Conservation (phyloP, 2,113 vertebrate species). For the Edolisoma coerulescens region DNA sequence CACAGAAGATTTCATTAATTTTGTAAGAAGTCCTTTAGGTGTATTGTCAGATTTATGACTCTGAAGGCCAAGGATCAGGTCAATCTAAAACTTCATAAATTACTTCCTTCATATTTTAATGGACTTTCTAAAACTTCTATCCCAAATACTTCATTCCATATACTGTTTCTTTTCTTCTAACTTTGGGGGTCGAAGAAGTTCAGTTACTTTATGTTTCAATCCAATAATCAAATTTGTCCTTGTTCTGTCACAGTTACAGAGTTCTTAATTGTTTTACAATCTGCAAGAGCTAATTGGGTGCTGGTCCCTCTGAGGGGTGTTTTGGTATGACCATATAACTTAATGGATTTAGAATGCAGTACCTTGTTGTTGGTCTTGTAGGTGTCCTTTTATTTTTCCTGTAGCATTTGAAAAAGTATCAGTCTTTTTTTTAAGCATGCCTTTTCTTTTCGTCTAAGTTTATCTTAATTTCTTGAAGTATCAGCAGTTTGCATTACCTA, state of each 20-base stretch:
- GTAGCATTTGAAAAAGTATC: neutral
- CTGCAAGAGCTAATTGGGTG: neutral
- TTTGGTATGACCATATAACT: neutral
- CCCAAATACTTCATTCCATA: neutral
- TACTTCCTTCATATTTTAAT: neutral
- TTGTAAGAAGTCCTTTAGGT: neutral
- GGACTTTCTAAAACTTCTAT: neutral
- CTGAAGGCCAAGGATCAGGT: neutral
- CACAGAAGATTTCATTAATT: neutral
- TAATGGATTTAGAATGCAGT: neutral
- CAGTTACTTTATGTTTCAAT: neutral
- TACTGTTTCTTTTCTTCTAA: neutral
- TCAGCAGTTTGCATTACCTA: neutral
- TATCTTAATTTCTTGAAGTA: neutral
- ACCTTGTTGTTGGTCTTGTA: neutral
- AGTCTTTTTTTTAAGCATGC: neutral
- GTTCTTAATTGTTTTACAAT: neutral
- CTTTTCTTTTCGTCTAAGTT: neutral
- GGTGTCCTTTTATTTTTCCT: neutral
- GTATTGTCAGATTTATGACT: neutral
- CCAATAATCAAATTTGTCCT: neutral
- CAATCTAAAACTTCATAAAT: neutral
- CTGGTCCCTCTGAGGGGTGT: neutral
- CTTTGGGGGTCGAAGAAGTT: neutral
- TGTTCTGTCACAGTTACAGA: neutral